A percentile compares a stretch with the other conserved stretches of the same genome.
Evolutionary conservation across 1,140 invertebrate species (phyloP).

Genomic region (Berghia stephanieae): DNA sequence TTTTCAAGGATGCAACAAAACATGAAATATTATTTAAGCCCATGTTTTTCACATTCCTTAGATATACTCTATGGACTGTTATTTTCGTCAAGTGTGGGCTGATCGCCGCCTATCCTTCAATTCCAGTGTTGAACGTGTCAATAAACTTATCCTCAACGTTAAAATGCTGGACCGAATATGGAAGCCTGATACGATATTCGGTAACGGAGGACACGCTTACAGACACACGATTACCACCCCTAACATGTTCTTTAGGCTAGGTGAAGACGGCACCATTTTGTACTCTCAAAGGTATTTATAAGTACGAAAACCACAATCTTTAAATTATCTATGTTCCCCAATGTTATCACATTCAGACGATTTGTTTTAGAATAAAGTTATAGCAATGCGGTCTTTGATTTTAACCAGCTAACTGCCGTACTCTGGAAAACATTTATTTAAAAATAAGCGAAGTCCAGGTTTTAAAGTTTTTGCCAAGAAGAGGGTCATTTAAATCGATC

Average conservation of each 20-base stretch:
- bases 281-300: conserved; percentile 61
- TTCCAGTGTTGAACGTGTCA: conserved; percentile 36
- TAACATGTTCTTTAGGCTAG: conserved; percentile 64
- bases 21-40: no score
- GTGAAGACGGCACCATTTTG: conserved; percentile 54
- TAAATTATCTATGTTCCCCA: no score
- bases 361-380: no score
- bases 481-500: no score
- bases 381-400: no score
- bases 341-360: no score
- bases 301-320: no score
- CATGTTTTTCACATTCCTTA: conserved; percentile 23
- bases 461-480: no score
- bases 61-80: conserved; percentile 63
- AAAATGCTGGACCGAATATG: conserved; percentile 57
- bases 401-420: no score
- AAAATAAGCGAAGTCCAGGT: no score
- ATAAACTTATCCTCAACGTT: conserved; percentile 49
- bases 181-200: conserved; percentile 65
- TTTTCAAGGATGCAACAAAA: no score
- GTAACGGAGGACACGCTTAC: conserved; percentile 68
- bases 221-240: conserved; percentile 65
- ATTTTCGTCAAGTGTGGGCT: conserved; percentile 61
- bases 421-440: no score
- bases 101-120: conserved; percentile 57